Evolutionary conservation across 2,797 vertebrate genomes (phyloP).

Genomic region (Zalophus californianus): DNA sequence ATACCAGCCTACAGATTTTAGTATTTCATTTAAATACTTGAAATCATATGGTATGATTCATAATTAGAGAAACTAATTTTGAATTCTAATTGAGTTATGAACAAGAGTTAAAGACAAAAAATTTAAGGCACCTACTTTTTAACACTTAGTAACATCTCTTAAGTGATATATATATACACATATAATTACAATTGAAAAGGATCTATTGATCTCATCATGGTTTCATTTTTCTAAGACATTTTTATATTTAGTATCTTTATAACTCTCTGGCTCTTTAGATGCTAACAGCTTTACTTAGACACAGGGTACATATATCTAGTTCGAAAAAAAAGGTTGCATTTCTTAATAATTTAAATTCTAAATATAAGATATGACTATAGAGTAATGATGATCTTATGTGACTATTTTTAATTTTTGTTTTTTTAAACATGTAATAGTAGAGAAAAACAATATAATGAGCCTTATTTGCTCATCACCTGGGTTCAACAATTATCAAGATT

Average conservation of each 20-base stretch:
- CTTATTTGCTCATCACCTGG: background rate
- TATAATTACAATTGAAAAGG: constrained; percentile 38
- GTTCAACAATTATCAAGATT: background rate
- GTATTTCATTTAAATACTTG: background rate
- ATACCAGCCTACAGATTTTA: background rate
- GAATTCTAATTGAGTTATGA: background rate
- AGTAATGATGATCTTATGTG: background rate
- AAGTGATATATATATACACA: background rate
- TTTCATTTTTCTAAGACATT: constrained; percentile 4
- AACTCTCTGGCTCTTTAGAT: background rate
- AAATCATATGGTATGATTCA: background rate
- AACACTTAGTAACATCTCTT: background rate
- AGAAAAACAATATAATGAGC: background rate
- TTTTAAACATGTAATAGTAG: background rate
- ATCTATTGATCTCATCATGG: background rate
- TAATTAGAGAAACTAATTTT: background rate
- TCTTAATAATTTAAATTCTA: background rate
- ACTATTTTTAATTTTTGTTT: constrained; percentile 6
- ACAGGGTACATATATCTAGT: background rate
- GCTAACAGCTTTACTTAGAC: background rate
- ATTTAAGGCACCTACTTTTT: constrained; percentile 16
- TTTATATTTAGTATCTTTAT: constrained; percentile 30
- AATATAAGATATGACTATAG: constrained; percentile 27
- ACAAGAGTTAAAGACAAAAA: background rate
- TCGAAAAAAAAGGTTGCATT: background rate